Evolutionary conservation across 2,797 vertebrate genomes (phyloP), one percentile per base, ranked within the genome.

Genomic region (Rhinella marina): DNA sequence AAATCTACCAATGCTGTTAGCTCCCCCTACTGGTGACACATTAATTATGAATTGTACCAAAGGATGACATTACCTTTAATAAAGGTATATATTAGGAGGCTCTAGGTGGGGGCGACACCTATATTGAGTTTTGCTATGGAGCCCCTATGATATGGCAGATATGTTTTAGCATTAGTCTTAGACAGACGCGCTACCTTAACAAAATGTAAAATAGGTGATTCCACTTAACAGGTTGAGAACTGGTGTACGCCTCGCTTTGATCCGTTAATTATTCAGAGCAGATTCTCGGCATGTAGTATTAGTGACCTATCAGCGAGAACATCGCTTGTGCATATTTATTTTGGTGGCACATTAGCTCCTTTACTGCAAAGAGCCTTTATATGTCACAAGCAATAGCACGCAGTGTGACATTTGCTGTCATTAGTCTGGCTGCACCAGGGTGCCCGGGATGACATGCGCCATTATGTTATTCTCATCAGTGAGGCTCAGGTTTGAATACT

Each of bases 371-470:
- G 23, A 77, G 75, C 75, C 75, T 77, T 77, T 25, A 77, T 54
- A 54, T 77, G 75, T 77, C 75, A 77, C 75, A 54, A 54, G 50
- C 75, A 25, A 77, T 77, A 52, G 75, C 75, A 12, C 25, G 75
- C 75, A 8, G 16, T 16, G 3, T 77, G 75, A 77, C 75, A 77
- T 77, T 77, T 77, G 50, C 75, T 54, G 75, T 77, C 75, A 54
- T 77, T 52, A 75, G 72, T 50, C 21, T 1, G 41, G 48, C 41
- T 19, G 72, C 72, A 75, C 32, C 19, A 8, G 72, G 48, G 72
- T 23, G 48, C 73, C 1, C 1, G 17, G 75, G 48, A 23, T 52
- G 75, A 77, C 75, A 73, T 50, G 50, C 54, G 75, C 23, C 75
- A 54, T 77, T 16, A 77, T 54, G 50, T 48, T 54, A 73, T 73